Evolutionary conservation across 2,797 vertebrate genomes (phyloP), one percentile per base, ranked within the genome.

Genomic region (Bovichtus variegatus): DNA sequence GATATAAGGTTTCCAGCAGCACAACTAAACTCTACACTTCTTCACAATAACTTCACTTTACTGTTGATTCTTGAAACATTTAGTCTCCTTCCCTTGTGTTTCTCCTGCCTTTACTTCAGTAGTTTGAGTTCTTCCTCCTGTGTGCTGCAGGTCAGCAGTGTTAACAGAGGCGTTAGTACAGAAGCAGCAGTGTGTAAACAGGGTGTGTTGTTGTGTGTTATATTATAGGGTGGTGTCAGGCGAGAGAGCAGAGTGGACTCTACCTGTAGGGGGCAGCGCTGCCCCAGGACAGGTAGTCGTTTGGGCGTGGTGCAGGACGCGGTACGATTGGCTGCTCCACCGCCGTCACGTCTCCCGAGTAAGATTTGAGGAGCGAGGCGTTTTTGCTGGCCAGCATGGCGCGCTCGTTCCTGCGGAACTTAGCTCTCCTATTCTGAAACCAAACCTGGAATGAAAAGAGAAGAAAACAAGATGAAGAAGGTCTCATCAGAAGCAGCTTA

Each of bases 321-420:
- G 98, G 97, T 16, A 98, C 97, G 5, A 99, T 99, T 3, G 98
- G 98, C 94, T 99, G 98, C 92, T 99, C 98, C 95, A 99, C 97
- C 0, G 97, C 98, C 0, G 97, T 97, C 87, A 98, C 94, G 0
- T 99, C 98, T 77, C 98, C 97, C 19, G 97, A 97, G 95, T 98
- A 99, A 9, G 98, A 97, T 79, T 99, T 99, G 87, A 99, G 97
- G 66, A 99, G 96, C 9, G 98, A 98, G 72, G 97, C 98, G 0
- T 99, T 99, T 87, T 99, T 99, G 92, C 97, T 99, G 93, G 98
- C 98, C 94, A 99, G 94, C 98, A 99, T 97, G 71, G 98, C 97
- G 65, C 98, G 94, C 93, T 99, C 98, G 0, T 99, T 99, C 84
- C 98, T 91, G 63, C 98, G 97, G 85, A 99, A 99, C 92, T 99